phyloP scores from a whole-genome alignment of 2,113 vertebrate genomes.

The Daboia siamensis region DNA sequence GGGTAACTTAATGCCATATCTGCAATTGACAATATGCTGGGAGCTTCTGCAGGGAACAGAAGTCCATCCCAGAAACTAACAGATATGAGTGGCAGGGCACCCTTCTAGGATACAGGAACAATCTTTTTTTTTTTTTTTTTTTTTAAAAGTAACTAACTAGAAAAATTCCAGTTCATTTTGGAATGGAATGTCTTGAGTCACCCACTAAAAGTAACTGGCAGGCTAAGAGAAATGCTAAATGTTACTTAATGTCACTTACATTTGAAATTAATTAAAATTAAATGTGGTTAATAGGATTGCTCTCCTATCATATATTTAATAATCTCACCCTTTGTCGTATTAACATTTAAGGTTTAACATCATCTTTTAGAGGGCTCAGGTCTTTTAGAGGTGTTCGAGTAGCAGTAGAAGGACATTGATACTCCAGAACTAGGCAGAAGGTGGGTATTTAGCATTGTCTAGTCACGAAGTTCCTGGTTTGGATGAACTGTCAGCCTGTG shows the following conservation, averaged over 20 bases:
- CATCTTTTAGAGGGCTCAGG: not conserved
- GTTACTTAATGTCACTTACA: not conserved
- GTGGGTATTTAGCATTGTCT: not conserved
- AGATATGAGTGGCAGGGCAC: not conserved
- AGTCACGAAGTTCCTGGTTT: not conserved
- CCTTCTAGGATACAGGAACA: not conserved
- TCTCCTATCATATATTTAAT: not conserved
- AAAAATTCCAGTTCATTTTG: not conserved
- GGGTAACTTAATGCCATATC: not conserved
- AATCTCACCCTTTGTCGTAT: not conserved
- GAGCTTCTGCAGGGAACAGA: not conserved
- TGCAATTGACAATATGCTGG: not conserved
- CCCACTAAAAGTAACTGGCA: not conserved
- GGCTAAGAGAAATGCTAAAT: not conserved
- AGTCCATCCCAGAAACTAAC: not conserved
- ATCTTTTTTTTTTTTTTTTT: not conserved
- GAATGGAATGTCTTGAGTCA: not conserved
- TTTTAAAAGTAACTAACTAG: not conserved
- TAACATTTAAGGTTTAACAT: not conserved
- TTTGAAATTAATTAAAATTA: not conserved
- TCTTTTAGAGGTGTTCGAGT: not conserved
- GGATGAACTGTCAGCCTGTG: not conserved
- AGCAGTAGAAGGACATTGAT: not conserved
- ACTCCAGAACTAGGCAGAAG: not conserved
- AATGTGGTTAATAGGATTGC: not conserved